Conservation (phyloP, 2,113 vertebrate genomes). For the Origma solitaria region DNA sequence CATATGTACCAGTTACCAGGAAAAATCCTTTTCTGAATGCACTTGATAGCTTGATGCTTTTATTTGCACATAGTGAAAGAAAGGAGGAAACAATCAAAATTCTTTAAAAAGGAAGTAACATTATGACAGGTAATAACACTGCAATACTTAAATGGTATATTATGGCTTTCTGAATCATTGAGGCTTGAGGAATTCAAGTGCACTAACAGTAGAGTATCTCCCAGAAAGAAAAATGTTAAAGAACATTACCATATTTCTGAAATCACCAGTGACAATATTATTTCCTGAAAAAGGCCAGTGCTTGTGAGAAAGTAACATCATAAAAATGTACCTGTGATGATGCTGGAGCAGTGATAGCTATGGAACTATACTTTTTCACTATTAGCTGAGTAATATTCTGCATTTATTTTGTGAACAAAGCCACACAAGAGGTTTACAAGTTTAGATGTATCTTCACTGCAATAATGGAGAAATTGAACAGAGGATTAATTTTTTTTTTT, state of each 20-base stretch:
- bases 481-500: not conserved
- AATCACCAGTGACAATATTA: not conserved
- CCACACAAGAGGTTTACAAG: not conserved
- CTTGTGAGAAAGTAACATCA: not conserved
- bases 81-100: not conserved
- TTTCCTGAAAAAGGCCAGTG: not conserved
- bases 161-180: not conserved
- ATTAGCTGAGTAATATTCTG: not conserved
- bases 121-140: not conserved
- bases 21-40: not conserved
- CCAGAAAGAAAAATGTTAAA: not conserved
- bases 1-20: not conserved
- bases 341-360: not conserved
- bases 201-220: not conserved
- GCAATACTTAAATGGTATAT: not conserved
- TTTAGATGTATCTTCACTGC: not conserved
- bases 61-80: not conserved
- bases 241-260: not conserved
- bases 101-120: not conserved
- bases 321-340: not conserved
- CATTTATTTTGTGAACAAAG: not conserved
- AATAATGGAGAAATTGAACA: not conserved
- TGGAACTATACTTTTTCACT: not conserved
- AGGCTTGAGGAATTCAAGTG: not conserved
- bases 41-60: not conserved